A percentile compares a stretch with the other conserved stretches of the same genome.
These are phyloP conservation scores for Pseudomyrmex concolor DNA, from an alignment of 1,140 invertebrate genomes.

Conservation along the genomic window DNA sequence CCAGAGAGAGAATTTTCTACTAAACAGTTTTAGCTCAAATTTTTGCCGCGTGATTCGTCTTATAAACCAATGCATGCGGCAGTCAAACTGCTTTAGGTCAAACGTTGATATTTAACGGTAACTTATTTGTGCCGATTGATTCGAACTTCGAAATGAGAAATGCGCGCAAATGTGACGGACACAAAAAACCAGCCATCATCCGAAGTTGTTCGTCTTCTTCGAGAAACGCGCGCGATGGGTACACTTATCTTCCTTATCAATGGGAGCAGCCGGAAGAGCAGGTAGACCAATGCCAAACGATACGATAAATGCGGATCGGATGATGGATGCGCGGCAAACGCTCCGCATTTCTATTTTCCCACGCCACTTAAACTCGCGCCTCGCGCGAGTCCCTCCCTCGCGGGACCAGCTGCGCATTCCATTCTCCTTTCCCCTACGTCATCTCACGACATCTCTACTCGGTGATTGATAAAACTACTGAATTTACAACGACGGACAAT, in stretches of 20 bases:
- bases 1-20: too few species aligned
- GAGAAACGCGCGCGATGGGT: slow-evolving; percentile 53
- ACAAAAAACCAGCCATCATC: slow-evolving; percentile 57
- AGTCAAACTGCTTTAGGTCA: background rate
- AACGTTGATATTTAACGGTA: slow-evolving; percentile 15
- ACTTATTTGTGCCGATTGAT: slow-evolving; percentile 55
- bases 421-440: background rate
- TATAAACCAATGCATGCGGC: background rate
- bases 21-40: too few species aligned
- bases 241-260: slow-evolving; percentile 75
- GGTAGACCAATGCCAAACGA: slow-evolving; percentile 69
- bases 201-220: slow-evolving; percentile 72
- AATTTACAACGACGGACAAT: slow-evolving; percentile 27
- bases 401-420: slow-evolving; percentile 15
- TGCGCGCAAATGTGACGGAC: slow-evolving; percentile 35
- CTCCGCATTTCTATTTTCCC: slow-evolving; percentile 71
- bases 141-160: slow-evolving; percentile 40
- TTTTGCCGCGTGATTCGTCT: background rate
- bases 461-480: slow-evolving; percentile 64
- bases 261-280: slow-evolving; percentile 70
- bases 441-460: slow-evolving; percentile 58
- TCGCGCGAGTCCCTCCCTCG: slow-evolving; percentile 12
- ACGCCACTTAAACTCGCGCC: slow-evolving; percentile 70
- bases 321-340: slow-evolving; percentile 72
- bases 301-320: slow-evolving; percentile 72